phyloP scores from a whole-genome alignment of 2,113 vertebrate genomes.

The Chloropsis hardwickii region DNA sequence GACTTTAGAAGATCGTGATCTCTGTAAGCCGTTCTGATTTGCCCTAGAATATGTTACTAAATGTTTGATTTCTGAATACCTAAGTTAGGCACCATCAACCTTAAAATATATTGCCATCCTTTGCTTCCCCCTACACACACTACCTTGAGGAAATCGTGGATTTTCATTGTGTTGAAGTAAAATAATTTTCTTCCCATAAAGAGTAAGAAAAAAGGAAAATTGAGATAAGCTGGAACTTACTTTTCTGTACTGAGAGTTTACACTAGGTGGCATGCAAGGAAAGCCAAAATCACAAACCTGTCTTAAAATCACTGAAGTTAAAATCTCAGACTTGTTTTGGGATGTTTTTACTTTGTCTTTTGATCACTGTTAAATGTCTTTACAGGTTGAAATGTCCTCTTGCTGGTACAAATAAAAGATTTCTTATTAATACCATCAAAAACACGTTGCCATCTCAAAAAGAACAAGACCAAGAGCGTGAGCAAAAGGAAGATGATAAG shows the following conservation, averaged over 20 bases:
- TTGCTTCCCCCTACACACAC: neutral
- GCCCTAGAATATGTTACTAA: neutral
- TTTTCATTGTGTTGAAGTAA: neutral
- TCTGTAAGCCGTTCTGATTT: neutral
- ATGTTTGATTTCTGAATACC: neutral
- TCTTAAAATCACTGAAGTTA: neutral
- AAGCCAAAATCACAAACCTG: slow-evolving; percentile 55
- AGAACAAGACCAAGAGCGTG: slow-evolving; percentile 71
- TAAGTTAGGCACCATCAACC: neutral
- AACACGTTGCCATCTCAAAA: slow-evolving; percentile 80
- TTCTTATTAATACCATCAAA: slow-evolving; percentile 94
- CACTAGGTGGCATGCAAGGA: slow-evolving; percentile 83
- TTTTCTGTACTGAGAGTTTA: slow-evolving; percentile 69
- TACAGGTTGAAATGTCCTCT: slow-evolving; percentile 96
- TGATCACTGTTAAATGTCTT: slow-evolving; percentile 24
- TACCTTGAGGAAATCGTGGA: neutral
- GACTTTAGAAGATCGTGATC: neutral
- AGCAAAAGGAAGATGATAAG: slow-evolving; percentile 64
- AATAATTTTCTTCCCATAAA: neutral
- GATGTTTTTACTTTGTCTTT: neutral
- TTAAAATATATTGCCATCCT: neutral
- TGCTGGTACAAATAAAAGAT: slow-evolving; percentile 90
- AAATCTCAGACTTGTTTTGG: neutral
- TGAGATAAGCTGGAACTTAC: neutral
- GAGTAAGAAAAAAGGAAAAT: neutral